These are phyloP conservation scores for Carpatolechia fugitivella DNA, from an alignment of 2,888 invertebrate genomes.

Conservation along the genomic window DNA sequence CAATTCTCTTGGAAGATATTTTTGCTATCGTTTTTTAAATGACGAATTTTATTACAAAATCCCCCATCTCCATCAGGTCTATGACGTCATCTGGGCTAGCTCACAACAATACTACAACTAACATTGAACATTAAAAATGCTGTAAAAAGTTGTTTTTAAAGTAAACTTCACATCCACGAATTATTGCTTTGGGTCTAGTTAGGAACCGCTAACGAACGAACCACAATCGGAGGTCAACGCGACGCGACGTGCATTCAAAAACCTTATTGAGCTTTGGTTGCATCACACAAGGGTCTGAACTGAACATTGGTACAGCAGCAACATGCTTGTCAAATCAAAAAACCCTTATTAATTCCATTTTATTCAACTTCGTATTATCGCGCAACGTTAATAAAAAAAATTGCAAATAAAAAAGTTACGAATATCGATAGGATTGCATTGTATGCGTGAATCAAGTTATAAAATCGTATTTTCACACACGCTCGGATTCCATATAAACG, in stretches of 20 bases:
- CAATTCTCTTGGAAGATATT: background rate
- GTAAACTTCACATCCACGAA: constrained; percentile 65
- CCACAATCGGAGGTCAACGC: background rate
- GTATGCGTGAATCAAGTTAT: too few relatives aligned
- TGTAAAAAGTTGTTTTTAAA: constrained; percentile 14
- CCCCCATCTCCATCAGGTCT: background rate
- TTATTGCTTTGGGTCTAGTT: constrained; percentile 67
- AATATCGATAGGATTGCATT: too few relatives aligned
- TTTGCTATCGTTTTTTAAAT: background rate
- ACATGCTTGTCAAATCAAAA: too few relatives aligned
- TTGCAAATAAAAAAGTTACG: too few relatives aligned
- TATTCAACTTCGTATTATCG: too few relatives aligned
- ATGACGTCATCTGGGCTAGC: background rate
- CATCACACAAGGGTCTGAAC: background rate
- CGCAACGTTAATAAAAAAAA: too few relatives aligned
- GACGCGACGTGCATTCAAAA: background rate
- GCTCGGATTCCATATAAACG: too few relatives aligned
- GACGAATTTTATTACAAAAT: too few relatives aligned
- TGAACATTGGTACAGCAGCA: too few relatives aligned
- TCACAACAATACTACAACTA: constrained; percentile 1
- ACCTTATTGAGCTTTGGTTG: background rate
- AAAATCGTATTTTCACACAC: too few relatives aligned
- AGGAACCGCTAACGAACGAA: constrained; percentile 51
- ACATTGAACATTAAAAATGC: constrained; percentile 12
- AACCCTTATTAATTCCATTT: too few relatives aligned